Percentiles rank a stretch among this genome's conserved stretches.
phyloP scores from a whole-genome alignment of 2,113 vertebrate species.

The Dolichotis patagonum region DNA sequence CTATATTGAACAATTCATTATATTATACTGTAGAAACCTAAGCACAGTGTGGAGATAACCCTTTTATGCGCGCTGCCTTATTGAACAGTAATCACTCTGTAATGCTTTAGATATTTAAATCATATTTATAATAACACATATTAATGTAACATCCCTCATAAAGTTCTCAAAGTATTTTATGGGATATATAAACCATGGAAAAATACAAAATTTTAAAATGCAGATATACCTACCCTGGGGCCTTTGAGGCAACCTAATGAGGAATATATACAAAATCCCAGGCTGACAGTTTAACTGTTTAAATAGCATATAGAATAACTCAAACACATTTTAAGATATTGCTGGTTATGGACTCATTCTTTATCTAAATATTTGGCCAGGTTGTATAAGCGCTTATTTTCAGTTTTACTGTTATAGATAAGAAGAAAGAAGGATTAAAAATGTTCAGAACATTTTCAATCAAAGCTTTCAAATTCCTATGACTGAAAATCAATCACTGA shows the following conservation, averaged over 20 bases:
- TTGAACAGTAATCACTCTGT: constrained; percentile 90
- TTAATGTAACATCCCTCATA: constrained; percentile 88
- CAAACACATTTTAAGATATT: constrained; percentile 84
- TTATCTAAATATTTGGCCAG: constrained; percentile 89
- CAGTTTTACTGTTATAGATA: constrained; percentile 83
- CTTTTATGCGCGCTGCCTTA: constrained; percentile 86
- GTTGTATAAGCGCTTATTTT: constrained; percentile 84
- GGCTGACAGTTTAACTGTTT: constrained; percentile 90
- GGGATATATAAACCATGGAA: constrained; percentile 87
- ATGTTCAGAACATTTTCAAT: constrained; percentile 83
- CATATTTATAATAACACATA: constrained; percentile 92
- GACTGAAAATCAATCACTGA: constrained; percentile 67
- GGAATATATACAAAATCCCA: constrained; percentile 87
- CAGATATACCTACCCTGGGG: constrained; percentile 85
- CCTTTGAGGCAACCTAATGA: constrained; percentile 87
- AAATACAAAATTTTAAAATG: constrained; percentile 88
- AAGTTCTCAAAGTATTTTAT: constrained; percentile 90
- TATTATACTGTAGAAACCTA: constrained; percentile 83
- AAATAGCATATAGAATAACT: constrained; percentile 88
- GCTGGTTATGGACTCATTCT: constrained; percentile 85
- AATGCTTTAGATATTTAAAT: constrained; percentile 90
- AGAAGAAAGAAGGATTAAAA: constrained; percentile 79
- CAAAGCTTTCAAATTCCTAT: constrained; percentile 79
- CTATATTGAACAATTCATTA: constrained; percentile 88
- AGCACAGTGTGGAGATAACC: constrained; percentile 85